phyloP scores from a whole-genome alignment of 2,113 vertebrate species.

The Nycticebus coucang region DNA sequence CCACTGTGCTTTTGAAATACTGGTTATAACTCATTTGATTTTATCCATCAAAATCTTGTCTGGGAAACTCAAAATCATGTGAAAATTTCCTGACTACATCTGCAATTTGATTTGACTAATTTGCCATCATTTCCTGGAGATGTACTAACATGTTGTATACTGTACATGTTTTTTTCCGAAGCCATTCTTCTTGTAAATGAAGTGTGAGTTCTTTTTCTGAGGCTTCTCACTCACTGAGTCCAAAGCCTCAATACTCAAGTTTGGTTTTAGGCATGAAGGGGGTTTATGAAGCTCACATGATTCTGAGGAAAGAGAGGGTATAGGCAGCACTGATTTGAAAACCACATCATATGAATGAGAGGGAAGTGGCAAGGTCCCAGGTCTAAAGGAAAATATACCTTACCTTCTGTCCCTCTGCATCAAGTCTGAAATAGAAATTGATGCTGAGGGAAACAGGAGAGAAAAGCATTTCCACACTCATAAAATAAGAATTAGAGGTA shows the following conservation, averaged over 20 bases:
- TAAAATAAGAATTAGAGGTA: not conserved
- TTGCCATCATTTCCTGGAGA: conserved; percentile 20
- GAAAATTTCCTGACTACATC: not conserved
- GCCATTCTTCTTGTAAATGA: conserved; percentile 43
- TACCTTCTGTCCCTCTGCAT: not conserved
- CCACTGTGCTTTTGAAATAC: not conserved
- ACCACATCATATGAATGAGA: not conserved
- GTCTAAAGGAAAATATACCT: not conserved
- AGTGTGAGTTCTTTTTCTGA: conserved; percentile 46
- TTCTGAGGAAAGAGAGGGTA: not conserved
- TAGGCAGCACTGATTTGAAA: not conserved
- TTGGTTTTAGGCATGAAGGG: not conserved
- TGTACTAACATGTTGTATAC: not conserved
- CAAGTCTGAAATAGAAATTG: not conserved
- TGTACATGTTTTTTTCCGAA: not conserved
- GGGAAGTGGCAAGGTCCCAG: not conserved
- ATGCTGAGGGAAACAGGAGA: not conserved
- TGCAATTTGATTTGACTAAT: not conserved
- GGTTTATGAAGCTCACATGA: not conserved
- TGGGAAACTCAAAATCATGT: not conserved
- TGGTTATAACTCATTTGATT: not conserved
- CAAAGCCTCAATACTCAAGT: not conserved
- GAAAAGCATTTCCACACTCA: not conserved
- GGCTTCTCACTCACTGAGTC: not conserved
- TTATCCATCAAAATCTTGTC: not conserved